Conservation (phyloP, 2,888 invertebrate species). For the Melitaea athalia region DNA sequence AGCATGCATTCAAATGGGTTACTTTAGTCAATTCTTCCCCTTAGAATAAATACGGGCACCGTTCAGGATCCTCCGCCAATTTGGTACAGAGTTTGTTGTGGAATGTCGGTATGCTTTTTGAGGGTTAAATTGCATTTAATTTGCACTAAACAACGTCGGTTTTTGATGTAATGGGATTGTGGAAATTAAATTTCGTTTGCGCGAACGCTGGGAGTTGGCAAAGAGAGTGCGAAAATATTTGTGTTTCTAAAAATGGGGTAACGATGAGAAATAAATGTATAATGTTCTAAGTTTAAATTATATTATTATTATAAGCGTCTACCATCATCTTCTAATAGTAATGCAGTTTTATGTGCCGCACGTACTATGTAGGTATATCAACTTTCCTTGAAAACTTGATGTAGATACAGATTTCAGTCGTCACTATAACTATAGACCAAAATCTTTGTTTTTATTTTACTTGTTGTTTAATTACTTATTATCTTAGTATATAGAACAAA, state of each 20-base stretch:
- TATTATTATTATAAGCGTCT: no score
- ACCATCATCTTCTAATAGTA: no score
- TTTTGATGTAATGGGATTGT: constrained; percentile 55
- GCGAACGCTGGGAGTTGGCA: no score
- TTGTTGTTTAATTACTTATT: no score
- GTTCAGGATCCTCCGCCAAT: constrained; percentile 73
- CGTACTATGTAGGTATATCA: no score
- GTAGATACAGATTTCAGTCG: no score
- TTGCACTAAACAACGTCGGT: constrained; percentile 76
- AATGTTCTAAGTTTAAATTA: no score
- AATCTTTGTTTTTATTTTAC: no score
- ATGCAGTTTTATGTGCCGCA: no score
- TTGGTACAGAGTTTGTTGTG: constrained; percentile 79
- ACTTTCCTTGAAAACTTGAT: no score
- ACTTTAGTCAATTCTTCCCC: constrained; percentile 80
- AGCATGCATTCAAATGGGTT: constrained; percentile 89
- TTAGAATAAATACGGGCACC: constrained; percentile 69
- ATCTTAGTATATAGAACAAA: no score
- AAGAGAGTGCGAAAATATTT: not conserved
- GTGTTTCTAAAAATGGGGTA: not conserved
- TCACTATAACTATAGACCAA: no score
- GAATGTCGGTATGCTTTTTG: constrained; percentile 77
- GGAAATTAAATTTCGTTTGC: constrained; percentile 9
- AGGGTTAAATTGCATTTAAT: constrained; percentile 80
- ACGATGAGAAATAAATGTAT: not conserved